Base-by-base conservation (phyloP, 2,888 invertebrate species). In the Oscheius sp. region DNA sequence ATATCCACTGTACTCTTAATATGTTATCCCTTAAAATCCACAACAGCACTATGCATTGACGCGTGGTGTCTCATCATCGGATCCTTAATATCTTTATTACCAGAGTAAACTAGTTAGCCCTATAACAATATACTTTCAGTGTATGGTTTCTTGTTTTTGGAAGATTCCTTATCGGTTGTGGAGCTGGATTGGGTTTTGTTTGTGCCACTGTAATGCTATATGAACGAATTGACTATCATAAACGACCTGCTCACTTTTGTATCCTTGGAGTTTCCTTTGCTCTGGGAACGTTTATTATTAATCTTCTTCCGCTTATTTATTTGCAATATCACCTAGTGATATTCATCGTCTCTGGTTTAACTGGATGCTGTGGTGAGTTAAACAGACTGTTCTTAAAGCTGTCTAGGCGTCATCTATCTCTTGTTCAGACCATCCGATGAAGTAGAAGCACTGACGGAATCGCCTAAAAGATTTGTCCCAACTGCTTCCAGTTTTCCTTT, bases 111-210 rank as follows among this genome's bases (percentile, higher is more conserved):
- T 47, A 0, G 30, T 17, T 8, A 5, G 9, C 17, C 1, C 9
- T 6, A 5, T 2, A 45, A 26, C 17, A 2, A 41, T 24, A 6
- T 30, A 3, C 8, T 67, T 61, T 32, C 63, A 72, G 70, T 6
- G 49, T 59, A 0, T 14, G 68, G 8, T 70, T 49, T 41, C 50
- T 70, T 0, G 62, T 62, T 6, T 30, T 67, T 38, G 78, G 77
- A n/a, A 62, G 80, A 17, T 72, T 80, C 36, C 33, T 78, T 8
- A 73, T 80, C 65, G 80, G 80, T 9, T 77, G 69, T 30, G 77
- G 77, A 0, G 73, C 80, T 3, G 80, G 80, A 5, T 70, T 73
- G n/a, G 80, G 77, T 8, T 80, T 80, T 62, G 74, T 80, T 2
- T 75, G 74, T 64, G 76, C 80, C n/a, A 76, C 78, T 2, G 73